Evolutionary conservation across 2,888 invertebrate species (phyloP), one percentile per base, ranked within the genome.

Genomic region (Oligia latruncula): DNA sequence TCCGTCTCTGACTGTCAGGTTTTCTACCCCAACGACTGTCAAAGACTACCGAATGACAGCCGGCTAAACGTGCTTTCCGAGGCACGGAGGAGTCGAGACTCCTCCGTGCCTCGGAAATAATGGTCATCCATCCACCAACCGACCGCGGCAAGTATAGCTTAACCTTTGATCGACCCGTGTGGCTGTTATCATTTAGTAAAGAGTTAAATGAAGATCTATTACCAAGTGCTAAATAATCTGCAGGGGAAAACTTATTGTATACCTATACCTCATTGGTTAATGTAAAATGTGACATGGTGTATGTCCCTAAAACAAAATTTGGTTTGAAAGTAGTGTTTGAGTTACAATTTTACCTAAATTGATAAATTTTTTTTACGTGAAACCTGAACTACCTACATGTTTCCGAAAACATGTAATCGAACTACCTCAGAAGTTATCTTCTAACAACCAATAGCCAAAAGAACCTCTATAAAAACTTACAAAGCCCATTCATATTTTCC

Each of bases 401-500:
- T n/a, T 20, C 11, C 35, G 2, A 20, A 75, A 40, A 29, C n/a
- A n/a, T 52, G n/a, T 23, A 79, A 46, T 52, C 11, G 13, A 40
- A 20, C 29, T 68, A 35, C 20, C 8, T 46, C 23, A 70, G 6
- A 73, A 64, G 5, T 52, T n/a, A 73, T 74, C 62, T 58, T 60
- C 9, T 68, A 65, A 74, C 71, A 82, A 86, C 71, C 35, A 62
- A 65, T 78, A 76, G 83, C 74, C 23, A 17, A 76, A 76, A 77
- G 64, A 55, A 55, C n/a, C 6, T 67, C 55, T 35, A 84, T n/a
- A 77, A 89, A 82, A 78, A 82, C 65, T 71, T 55, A 84, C 67
- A 72, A 68, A 84, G 73, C 65, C 60, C 80, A 76, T 84, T 80
- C 81, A 77, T 84, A 75, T 84, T 77, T 87, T 65, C 74, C 81